These are phyloP conservation scores for Pangasius djambal DNA, from an alignment of 2,797 vertebrate species.

Conservation along the genomic window DNA sequence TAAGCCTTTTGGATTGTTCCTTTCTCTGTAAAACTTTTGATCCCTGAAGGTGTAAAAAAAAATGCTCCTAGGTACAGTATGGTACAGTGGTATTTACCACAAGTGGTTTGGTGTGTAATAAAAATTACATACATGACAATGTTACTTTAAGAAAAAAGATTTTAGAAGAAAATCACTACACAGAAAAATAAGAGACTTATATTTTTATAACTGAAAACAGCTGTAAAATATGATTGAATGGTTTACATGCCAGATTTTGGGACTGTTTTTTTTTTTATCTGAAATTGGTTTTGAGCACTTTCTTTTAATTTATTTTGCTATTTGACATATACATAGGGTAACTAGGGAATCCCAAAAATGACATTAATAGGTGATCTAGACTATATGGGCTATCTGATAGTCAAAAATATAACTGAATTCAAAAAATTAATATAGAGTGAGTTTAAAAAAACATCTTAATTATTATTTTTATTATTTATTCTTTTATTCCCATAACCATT, in stretches of 20 bases:
- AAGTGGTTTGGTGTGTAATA: slow-evolving; percentile 11
- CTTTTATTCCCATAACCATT: not conserved
- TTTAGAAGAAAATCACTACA: slow-evolving; percentile 62
- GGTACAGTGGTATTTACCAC: slow-evolving; percentile 23
- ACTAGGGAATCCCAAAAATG: not conserved
- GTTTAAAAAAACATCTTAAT: not conserved
- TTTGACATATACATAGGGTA: not conserved
- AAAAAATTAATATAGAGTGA: not conserved
- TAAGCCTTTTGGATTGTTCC: slow-evolving; percentile 56
- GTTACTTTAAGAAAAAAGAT: slow-evolving; percentile 62
- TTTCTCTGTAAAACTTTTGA: slow-evolving; percentile 45
- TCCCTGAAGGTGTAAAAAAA: slow-evolving; percentile 10
- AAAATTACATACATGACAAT: slow-evolving; percentile 53
- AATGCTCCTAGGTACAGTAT: not conserved
- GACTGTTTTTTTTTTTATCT: slow-evolving; percentile 31
- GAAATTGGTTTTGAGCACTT: not conserved
- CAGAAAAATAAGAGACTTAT: slow-evolving; percentile 79
- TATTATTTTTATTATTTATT: not conserved
- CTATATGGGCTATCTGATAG: not conserved
- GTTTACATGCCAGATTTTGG: slow-evolving; percentile 31
- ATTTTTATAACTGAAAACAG: slow-evolving; percentile 79
- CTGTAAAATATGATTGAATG: slow-evolving; percentile 64
- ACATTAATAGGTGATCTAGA: not conserved
- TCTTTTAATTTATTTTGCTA: not conserved
- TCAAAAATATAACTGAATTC: not conserved